A percentile compares a stretch with the other conserved stretches of the same genome.
Conservation (phyloP, 2,797 vertebrate genomes). For the Numenius phaeopus region DNA sequence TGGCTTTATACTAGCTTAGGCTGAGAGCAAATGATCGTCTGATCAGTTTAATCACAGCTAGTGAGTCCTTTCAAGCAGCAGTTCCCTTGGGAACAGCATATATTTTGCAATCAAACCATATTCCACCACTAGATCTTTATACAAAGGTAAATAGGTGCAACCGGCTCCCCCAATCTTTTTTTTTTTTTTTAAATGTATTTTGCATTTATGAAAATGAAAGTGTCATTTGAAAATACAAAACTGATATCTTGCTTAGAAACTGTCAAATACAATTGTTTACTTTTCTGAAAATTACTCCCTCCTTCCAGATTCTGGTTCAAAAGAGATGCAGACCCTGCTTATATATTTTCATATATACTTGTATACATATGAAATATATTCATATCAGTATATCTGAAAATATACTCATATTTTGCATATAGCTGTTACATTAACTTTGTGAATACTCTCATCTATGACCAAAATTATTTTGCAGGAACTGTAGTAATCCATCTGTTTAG, state of each 20-base stretch:
- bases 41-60: slow-evolving; percentile 16
- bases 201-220: neutral
- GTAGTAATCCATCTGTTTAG: neutral
- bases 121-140: neutral
- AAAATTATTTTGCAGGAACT: neutral
- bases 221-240: neutral
- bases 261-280: neutral
- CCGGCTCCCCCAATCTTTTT: neutral
- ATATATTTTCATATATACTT: neutral
- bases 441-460: neutral
- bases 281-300: neutral
- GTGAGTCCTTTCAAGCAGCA: slow-evolving; percentile 29
- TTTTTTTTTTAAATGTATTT: neutral
- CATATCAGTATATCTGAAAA: neutral
- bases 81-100: slow-evolving; percentile 70
- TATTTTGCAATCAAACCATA: slow-evolving; percentile 46
- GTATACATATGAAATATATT: neutral
- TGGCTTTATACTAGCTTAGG: neutral
- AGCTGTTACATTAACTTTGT: neutral
- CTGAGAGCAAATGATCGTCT: slow-evolving; percentile 17
- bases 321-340: neutral
- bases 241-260: neutral
- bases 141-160: slow-evolving; percentile 30
- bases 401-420: neutral
- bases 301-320: neutral